Base-by-base conservation (phyloP, 2,797 vertebrate species). In the Melopsittacus undulatus region DNA sequence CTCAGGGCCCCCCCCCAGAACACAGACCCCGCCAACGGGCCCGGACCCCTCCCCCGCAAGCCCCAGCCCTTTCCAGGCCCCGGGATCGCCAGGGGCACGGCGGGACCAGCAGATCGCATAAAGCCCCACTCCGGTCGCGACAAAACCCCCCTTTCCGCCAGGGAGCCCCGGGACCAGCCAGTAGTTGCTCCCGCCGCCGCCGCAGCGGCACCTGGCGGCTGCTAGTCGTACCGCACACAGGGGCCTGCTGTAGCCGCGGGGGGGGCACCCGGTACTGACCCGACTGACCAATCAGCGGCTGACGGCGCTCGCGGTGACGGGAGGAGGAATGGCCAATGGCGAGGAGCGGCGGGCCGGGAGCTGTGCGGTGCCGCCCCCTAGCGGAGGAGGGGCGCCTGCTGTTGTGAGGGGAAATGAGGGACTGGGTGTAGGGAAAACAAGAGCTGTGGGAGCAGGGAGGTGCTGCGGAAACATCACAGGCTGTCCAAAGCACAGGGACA, bases 341-440 rank as follows among this genome's bases (percentile, higher is more conserved):
- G n/a, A 57, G 56, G 22, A 57, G 56, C 3, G n/a, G 22, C n/a
- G n/a, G n/a, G 56, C 56, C 22, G n/a, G 56, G n/a, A 57, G 22
- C 14, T 22, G 56, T 11, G 56, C 56, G n/a, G n/a, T 57, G 56
- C 22, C 14, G 56, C 56, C 56, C 22, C n/a, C n/a, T 57, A 34
- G 56, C n/a, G 56, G 56, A 16, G 21, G 22, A 34, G n/a, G 56
- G 56, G n/a, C 9, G 22, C n/a, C 22, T 16, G n/a, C 21, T n/a
- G n/a, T n/a, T 11, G 54, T 20, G 54, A 57, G 14, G 22, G 22
- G 54, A 15, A 23, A 23, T 23, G 21, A 9, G 7, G 9, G 12
- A n/a, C 9, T 7, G 22, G 4, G 56, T 4, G n/a, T 7, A 3
- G 20, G n/a, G n/a, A 16, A 16, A 24, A 10, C n/a, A 4, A 3